Conservation (phyloP, 2,888 invertebrate genomes). For the Lydus trimaculatus region DNA sequence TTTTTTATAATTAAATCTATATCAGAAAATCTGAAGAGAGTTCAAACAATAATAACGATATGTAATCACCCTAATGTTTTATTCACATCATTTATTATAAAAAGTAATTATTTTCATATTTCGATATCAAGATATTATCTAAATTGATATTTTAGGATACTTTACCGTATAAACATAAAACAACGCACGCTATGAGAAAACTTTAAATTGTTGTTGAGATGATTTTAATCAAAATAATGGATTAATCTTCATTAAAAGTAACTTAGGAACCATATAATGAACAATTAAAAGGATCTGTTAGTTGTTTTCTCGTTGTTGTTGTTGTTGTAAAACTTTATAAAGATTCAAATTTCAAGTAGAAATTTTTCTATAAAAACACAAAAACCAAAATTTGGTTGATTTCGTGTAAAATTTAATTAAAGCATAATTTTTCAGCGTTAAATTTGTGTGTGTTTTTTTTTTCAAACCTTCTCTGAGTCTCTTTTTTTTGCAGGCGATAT, state of each 20-base stretch:
- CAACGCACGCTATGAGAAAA: slow-evolving; percentile 23
- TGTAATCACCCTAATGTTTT: slow-evolving; percentile 19
- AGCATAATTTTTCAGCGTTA: slow-evolving; percentile 40
- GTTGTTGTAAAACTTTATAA: neutral
- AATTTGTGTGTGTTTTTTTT: slow-evolving; percentile 42
- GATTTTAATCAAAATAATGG: slow-evolving; percentile 47
- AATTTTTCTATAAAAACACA: neutral
- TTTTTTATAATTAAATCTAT: slow-evolving; percentile 17
- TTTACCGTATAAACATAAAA: neutral
- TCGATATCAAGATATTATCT: slow-evolving; percentile 18
- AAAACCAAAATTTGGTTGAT: slow-evolving; percentile 7
- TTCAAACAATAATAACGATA: neutral
- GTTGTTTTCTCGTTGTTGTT: slow-evolving; percentile 21
- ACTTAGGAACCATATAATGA: slow-evolving; percentile 51
- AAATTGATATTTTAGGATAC: slow-evolving; percentile 20
- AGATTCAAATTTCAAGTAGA: slow-evolving; percentile 18
- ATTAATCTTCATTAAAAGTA: slow-evolving; percentile 54
- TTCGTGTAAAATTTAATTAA: slow-evolving; percentile 38
- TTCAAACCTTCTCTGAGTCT: neutral
- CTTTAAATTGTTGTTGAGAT: slow-evolving; percentile 32
- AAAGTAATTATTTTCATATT: slow-evolving; percentile 28
- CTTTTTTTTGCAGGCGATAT: neutral
- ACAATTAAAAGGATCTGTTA: slow-evolving; percentile 46
- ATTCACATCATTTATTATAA: slow-evolving; percentile 26
- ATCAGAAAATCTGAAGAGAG: slow-evolving; percentile 15